Conservation (phyloP, 2,797 vertebrate species). For the Clarias fuscus region DNA sequence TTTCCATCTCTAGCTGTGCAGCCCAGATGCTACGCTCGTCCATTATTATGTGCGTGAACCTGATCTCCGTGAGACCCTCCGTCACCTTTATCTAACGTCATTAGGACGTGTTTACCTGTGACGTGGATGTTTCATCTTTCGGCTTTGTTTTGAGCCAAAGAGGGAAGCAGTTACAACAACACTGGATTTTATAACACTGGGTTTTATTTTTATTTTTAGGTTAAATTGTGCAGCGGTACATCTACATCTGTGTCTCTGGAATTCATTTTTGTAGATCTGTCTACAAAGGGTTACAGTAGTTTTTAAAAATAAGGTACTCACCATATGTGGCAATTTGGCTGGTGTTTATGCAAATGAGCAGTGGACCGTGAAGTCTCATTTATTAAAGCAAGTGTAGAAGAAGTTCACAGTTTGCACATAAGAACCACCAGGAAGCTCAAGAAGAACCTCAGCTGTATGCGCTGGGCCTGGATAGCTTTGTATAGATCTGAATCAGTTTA, state of each 20-base stretch:
- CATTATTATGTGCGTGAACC: neutral
- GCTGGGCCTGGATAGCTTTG: neutral
- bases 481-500: too few relatives aligned
- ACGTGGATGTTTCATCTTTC: neutral
- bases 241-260: neutral
- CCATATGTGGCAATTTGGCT: neutral
- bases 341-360: neutral
- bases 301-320: neutral
- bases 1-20: constrained; percentile 51
- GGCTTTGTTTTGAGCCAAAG: neutral
- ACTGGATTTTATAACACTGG: neutral
- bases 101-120: neutral
- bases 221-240: neutral
- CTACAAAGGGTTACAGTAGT: neutral
- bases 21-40: constrained; percentile 18
- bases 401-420: neutral
- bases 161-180: neutral
- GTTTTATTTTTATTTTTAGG: neutral
- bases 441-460: neutral
- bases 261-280: neutral
- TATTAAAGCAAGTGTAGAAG: neutral
- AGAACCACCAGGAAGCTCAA: neutral
- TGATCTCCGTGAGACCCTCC: constrained; percentile 9
- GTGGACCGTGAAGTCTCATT: neutral
- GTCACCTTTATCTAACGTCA: constrained; percentile 14